These are phyloP conservation scores for Epinotia nisella DNA, from an alignment of 2,888 invertebrate genomes.

Conservation along the genomic window DNA sequence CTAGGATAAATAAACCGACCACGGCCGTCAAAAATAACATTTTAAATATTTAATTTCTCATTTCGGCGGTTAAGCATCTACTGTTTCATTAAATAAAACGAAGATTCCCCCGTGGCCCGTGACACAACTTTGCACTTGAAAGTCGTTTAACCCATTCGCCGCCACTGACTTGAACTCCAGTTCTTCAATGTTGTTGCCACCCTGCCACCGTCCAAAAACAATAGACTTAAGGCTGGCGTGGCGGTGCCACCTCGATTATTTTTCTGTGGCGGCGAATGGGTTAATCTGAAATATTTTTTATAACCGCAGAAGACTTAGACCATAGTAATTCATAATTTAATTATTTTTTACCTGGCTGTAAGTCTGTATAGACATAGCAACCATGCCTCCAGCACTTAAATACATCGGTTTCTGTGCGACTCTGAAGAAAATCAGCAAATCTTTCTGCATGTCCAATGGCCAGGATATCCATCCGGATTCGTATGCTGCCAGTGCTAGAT, in stretches of 20 bases:
- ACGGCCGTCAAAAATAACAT: slow-evolving; percentile 37
- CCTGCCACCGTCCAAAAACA: too few species aligned
- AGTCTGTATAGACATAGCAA: slow-evolving; percentile 65
- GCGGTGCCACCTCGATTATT: too few species aligned
- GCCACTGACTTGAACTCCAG: too few species aligned
- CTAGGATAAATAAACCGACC: too few species aligned
- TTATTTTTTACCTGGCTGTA: slow-evolving; percentile 62
- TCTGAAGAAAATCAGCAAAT: slow-evolving; percentile 64
- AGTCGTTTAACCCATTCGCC: background rate
- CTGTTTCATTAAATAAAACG: background rate
- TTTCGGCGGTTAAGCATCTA: too few species aligned
- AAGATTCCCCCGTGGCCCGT: background rate
- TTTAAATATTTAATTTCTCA: background rate
- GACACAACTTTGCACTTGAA: background rate
- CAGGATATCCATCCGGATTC: slow-evolving; percentile 69
- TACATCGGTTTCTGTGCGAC: slow-evolving; percentile 66
- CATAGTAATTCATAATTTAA: background rate
- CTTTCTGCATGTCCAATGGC: slow-evolving; percentile 70
- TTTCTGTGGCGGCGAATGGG: too few species aligned
- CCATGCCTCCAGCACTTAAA: slow-evolving; percentile 70
- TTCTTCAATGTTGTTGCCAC: too few species aligned
- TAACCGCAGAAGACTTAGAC: too few species aligned
- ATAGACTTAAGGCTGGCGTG: too few species aligned
- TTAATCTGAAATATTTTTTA: too few species aligned
- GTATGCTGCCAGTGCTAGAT: slow-evolving; percentile 68